Conservation (phyloP, 2,113 vertebrate species). For the Mormyrus iriodes region DNA sequence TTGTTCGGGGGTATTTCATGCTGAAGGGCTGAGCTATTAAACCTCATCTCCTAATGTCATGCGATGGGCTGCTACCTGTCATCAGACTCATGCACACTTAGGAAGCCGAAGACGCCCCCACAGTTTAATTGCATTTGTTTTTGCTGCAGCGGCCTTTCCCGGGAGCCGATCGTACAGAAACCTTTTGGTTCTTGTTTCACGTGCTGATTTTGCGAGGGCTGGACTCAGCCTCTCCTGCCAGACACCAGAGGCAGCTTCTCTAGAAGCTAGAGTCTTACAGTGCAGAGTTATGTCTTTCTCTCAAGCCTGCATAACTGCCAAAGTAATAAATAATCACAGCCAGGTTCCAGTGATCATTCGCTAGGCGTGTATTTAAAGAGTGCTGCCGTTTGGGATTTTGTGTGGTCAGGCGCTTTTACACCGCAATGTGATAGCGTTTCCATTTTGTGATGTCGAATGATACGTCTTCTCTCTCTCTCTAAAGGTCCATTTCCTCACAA, state of each 20-base stretch:
- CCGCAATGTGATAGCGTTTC: neutral
- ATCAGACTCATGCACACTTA: neutral
- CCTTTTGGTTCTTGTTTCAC: neutral
- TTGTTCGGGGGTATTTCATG: slow-evolving; percentile 33
- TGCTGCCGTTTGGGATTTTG: neutral
- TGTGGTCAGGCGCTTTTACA: neutral
- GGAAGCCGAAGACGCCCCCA: slow-evolving; percentile 3
- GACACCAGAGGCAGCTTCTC: neutral
- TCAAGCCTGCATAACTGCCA: neutral
- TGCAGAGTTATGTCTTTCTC: neutral
- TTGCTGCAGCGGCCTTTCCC: no score
- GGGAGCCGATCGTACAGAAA: neutral
- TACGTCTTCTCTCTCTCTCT: neutral
- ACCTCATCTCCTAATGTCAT: slow-evolving; percentile 6
- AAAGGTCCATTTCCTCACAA: neutral
- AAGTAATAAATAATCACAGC: neutral
- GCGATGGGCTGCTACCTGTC: slow-evolving; percentile 21
- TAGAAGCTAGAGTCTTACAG: neutral
- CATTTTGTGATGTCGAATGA: neutral
- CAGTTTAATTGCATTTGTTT: neutral
- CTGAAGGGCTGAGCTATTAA: slow-evolving; percentile 5
- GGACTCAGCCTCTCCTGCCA: neutral
- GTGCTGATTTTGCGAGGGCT: neutral
- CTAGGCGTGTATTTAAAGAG: neutral
- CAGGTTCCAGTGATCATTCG: neutral